Evolutionary conservation across 2,888 invertebrate genomes (phyloP).

Genomic region (Antitype chi): DNA sequence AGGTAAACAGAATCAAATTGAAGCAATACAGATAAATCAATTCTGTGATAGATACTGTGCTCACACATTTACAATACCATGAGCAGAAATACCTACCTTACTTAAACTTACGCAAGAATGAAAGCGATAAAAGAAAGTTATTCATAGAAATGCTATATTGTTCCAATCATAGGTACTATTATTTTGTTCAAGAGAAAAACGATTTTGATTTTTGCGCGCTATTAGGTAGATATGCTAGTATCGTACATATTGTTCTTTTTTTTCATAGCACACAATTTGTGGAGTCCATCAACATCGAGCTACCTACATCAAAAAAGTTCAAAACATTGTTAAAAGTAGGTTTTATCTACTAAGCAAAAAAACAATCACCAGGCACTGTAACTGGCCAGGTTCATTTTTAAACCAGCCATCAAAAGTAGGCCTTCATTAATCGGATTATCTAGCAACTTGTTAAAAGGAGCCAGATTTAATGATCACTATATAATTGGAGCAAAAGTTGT

Average conservation of each 20-base stretch:
- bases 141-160: not conserved
- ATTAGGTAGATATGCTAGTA: not conserved
- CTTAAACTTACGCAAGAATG: too few species aligned
- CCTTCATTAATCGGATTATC: slow-evolving; percentile 46
- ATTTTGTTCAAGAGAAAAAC: not conserved
- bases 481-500: slow-evolving; percentile 46
- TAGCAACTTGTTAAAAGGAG: slow-evolving; percentile 41
- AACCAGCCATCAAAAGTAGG: slow-evolving; percentile 26
- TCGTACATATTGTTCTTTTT: too few species aligned
- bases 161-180: not conserved
- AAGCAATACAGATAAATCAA: too few species aligned
- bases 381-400: slow-evolving; percentile 11
- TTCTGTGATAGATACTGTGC: too few species aligned
- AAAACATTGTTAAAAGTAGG: not conserved
- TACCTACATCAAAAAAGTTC: not conserved
- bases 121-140: too few species aligned
- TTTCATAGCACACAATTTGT: not conserved
- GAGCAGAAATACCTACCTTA: too few species aligned
- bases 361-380: not conserved
- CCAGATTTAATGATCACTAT: slow-evolving; percentile 42
- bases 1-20: too few species aligned
- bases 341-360: not conserved
- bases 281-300: not conserved
- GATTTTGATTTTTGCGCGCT: not conserved
- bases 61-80: too few species aligned